Conservation (phyloP, 2,797 vertebrate species). For the Corythornis leucogaster region DNA sequence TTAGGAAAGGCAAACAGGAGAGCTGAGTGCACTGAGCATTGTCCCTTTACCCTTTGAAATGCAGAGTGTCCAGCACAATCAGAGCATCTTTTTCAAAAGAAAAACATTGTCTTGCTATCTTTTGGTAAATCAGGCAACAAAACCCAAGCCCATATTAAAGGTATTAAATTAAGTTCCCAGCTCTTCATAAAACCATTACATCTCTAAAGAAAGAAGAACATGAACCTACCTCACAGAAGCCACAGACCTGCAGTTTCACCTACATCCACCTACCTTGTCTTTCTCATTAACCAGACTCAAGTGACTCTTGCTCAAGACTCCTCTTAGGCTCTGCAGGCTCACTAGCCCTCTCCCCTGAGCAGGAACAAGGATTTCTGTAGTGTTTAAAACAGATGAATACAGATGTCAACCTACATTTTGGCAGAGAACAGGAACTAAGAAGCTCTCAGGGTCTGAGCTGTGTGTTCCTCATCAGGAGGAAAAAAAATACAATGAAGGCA, state of each 20-base stretch:
- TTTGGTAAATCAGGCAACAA: conserved; percentile 18
- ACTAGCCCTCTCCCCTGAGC: not conserved
- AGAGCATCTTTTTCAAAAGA: not conserved
- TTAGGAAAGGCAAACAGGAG: conserved; percentile 21
- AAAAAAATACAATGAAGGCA: not conserved
- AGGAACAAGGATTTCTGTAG: not conserved
- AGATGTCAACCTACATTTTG: not conserved
- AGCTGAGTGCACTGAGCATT: not conserved
- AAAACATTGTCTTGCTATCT: not conserved
- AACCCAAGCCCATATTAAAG: not conserved
- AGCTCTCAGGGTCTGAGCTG: not conserved
- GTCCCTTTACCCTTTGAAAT: not conserved
- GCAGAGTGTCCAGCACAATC: not conserved
- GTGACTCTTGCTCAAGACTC: not conserved
- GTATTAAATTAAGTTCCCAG: not conserved
- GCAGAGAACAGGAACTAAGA: not conserved
- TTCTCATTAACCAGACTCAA: not conserved
- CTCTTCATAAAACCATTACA: conserved; percentile 24
- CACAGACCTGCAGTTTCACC: not conserved
- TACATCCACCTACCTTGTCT: not conserved
- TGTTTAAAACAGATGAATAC: not conserved
- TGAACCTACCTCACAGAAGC: not conserved
- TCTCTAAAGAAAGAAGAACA: conserved; percentile 17
- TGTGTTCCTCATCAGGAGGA: not conserved
- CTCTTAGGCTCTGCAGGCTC: not conserved